Evolutionary conservation across 2,888 invertebrate genomes (phyloP), one percentile per base, ranked within the genome.

Genomic region (Phyllotreta striolata): DNA sequence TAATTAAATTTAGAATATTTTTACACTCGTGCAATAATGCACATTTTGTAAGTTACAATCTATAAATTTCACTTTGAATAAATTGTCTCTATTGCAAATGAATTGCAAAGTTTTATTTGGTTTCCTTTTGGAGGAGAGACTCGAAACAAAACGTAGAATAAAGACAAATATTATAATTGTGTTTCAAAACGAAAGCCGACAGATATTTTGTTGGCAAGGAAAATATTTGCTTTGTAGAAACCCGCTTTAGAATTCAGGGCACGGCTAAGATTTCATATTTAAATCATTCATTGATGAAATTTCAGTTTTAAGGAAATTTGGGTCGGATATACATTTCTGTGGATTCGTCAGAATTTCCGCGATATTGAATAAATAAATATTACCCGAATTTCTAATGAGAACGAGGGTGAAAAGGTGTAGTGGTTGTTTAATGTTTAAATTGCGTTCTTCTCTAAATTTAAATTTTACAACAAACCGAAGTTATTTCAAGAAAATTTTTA

Each of bases 181-280:
- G 12, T 49, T 34, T n/a, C 12, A 49, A 49, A 49, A 49, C 35
- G 35, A 37, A 49, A 24, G 14, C 8, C 9, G 37, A n/a, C 49
- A 6, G 35, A 37, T 4, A 47, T 47, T 47, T 47, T 47, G 47
- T 47, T 47, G 8, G 13, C 47, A 13, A 5, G 12, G 52, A 34
- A 52, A 52, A 52, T 52, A 52, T 52, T 52, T 52, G 52, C 12
- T 52, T 10, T 38, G 13, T 52, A 38, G 38, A 52, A 52, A 52
- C 52, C 52, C 8, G 9, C 13, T 52, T 52, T 52, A 38, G 13
- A 38, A 52, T 52, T 52, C 52, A 38, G 7, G 13, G 14, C 52
- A 38, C 38, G 13, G 34, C 35, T 13, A 12, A 52, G 13, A 38
- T 52, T 52, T 52, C 6, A 37, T 38, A 52, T 52, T 52, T 52